Conservation (phyloP, 2,888 invertebrate species). For the Acanthoscelides obtectus region DNA sequence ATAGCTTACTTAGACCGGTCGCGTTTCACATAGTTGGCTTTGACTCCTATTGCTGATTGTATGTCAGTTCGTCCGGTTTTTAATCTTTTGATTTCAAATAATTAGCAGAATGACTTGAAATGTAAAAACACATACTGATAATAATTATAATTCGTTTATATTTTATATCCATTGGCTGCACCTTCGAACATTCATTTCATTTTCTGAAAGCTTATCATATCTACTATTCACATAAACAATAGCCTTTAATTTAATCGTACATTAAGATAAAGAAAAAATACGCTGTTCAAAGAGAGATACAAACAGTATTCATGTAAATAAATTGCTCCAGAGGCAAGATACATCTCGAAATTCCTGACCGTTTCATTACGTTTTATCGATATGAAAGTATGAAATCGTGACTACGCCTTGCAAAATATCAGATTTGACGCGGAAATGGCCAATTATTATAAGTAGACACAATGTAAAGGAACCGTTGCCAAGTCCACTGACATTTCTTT, state of each 20-base stretch:
- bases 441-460: conserved; percentile 6
- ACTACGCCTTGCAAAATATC: conserved; percentile 7
- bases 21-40: too few species aligned
- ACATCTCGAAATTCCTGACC: conserved; percentile 7
- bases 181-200: background rate
- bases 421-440: conserved; percentile 8
- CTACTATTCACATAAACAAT: background rate
- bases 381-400: conserved; percentile 9
- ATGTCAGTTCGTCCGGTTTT: too few species aligned
- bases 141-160: too few species aligned
- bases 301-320: conserved; percentile 2
- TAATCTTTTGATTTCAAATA: too few species aligned
- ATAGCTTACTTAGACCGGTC: too few species aligned
- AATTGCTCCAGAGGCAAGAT: conserved; percentile 5
- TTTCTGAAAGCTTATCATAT: background rate
- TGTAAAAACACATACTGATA: too few species aligned
- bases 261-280: conserved; percentile 3
- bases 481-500: too few species aligned
- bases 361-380: conserved; percentile 8
- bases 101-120: too few species aligned
- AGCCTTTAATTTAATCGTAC: background rate
- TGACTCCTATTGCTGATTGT: too few species aligned
- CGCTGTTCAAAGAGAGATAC: background rate
- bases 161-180: too few species aligned
- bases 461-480: background rate